Conservation (phyloP, 2,888 invertebrate genomes). For the Sceliomorpha sp. region DNA sequence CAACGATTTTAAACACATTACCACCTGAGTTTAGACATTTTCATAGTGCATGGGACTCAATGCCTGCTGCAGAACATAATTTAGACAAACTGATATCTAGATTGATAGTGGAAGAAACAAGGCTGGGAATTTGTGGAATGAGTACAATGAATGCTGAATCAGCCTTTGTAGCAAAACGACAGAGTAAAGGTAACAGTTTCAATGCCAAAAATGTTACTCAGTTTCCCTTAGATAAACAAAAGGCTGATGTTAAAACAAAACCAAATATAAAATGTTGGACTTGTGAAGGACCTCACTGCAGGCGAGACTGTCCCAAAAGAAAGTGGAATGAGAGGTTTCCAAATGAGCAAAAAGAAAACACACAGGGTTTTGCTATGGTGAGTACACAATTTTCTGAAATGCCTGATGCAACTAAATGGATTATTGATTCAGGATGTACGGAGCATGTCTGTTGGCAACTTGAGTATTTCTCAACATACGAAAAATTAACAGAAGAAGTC, state of each 20-base stretch:
- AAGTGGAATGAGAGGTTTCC: neutral
- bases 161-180: constrained; percentile 9
- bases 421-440: constrained; percentile 36
- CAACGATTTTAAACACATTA: constrained; percentile 28
- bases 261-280: constrained; percentile 17
- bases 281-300: constrained; percentile 18
- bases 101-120: constrained; percentile 30
- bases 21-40: constrained; percentile 36
- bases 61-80: constrained; percentile 14
- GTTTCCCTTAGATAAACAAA: too few species aligned
- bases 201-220: too few species aligned
- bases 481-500: constrained; percentile 16
- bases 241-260: neutral
- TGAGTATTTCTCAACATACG: constrained; percentile 21
- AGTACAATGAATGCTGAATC: constrained; percentile 15
- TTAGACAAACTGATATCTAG: constrained; percentile 25
- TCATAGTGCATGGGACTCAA: constrained; percentile 46
- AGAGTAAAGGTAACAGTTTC: neutral
- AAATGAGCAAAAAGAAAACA: constrained; percentile 6
- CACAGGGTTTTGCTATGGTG: constrained; percentile 13
- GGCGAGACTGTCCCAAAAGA: constrained; percentile 5
- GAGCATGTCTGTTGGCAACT: constrained; percentile 39
- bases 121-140: constrained; percentile 18
- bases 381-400: constrained; percentile 2
- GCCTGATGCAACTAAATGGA: constrained; percentile 16